Conservation (phyloP, 2,113 vertebrate genomes). For the Larimichthys polyactis region DNA sequence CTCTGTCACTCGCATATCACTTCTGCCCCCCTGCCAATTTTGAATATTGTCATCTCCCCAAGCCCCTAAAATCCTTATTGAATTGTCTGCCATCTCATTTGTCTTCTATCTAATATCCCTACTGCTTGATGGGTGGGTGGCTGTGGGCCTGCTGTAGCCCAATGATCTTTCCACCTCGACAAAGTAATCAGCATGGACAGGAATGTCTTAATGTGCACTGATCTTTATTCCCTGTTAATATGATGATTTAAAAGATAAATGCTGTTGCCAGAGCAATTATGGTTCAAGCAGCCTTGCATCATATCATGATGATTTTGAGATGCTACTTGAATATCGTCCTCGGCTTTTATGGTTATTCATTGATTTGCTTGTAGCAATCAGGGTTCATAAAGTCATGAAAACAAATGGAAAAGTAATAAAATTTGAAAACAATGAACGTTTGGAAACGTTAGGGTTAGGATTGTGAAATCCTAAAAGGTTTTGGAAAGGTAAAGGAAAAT, state of each 20-base stretch:
- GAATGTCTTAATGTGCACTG: slow-evolving; percentile 60
- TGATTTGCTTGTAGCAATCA: not conserved
- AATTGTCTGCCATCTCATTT: slow-evolving; percentile 73
- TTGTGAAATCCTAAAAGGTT: not conserved
- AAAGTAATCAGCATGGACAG: slow-evolving; percentile 67
- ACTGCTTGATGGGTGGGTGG: slow-evolving; percentile 53
- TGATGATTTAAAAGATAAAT: slow-evolving; percentile 67
- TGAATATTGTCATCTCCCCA: slow-evolving; percentile 60
- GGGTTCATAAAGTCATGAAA: too few species aligned
- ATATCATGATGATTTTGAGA: not conserved
- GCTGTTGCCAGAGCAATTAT: slow-evolving; percentile 47
- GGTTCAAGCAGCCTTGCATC: slow-evolving; percentile 11
- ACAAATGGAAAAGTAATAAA: too few species aligned
- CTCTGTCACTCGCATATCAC: not conserved
- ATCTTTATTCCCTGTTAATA: slow-evolving; percentile 61
- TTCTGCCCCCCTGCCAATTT: slow-evolving; percentile 34
- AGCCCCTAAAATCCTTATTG: slow-evolving; percentile 72
- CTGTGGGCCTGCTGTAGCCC: slow-evolving; percentile 43
- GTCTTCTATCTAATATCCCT: slow-evolving; percentile 75
- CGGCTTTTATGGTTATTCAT: not conserved
- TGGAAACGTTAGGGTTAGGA: too few species aligned
- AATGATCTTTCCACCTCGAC: slow-evolving; percentile 12
- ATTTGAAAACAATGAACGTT: too few species aligned
- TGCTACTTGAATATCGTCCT: not conserved
- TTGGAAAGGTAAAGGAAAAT: too few species aligned